These are phyloP conservation scores for Drosophila paramelanica DNA, from an alignment of 2,888 invertebrate genomes.

Conservation along the genomic window DNA sequence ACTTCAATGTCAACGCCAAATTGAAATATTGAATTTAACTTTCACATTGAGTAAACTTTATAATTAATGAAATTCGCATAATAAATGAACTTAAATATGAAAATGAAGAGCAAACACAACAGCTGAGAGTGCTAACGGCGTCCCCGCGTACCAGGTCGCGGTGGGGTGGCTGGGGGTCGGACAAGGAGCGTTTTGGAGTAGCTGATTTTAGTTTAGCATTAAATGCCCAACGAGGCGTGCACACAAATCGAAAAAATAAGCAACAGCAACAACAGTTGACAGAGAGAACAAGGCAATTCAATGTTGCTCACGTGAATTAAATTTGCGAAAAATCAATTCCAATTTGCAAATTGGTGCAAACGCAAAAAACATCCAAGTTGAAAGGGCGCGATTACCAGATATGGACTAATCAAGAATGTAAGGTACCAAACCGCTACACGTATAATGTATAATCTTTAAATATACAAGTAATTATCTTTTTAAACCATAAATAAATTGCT, in stretches of 20 bases:
- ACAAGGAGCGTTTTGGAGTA: background rate
- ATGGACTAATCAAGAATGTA: background rate
- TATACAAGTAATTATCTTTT: no score
- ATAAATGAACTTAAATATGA: slow-evolving; percentile 76
- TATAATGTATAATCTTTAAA: no score
- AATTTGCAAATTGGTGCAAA: slow-evolving; percentile 49
- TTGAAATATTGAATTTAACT: slow-evolving; percentile 61
- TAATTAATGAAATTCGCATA: slow-evolving; percentile 77
- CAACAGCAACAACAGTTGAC: slow-evolving; percentile 24
- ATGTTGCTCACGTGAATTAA: slow-evolving; percentile 61
- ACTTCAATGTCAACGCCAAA: slow-evolving; percentile 32
- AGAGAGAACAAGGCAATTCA: slow-evolving; percentile 54
- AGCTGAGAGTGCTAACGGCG: slow-evolving; percentile 14
- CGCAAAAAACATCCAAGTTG: background rate
- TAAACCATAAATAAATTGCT: no score
- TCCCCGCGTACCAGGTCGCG: background rate
- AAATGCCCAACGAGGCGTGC: slow-evolving; percentile 27
- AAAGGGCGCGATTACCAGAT: background rate
- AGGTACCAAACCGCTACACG: no score
- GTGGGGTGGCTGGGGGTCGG: background rate
- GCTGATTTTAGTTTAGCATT: slow-evolving; percentile 26
- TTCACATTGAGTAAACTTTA: slow-evolving; percentile 60
- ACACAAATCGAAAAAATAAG: slow-evolving; percentile 21
- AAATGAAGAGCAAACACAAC: slow-evolving; percentile 72
- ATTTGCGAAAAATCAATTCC: slow-evolving; percentile 75